A percentile compares a stretch with the other conserved stretches of the same genome.
phyloP scores from a whole-genome alignment of 2,113 vertebrate genomes.

The Petromus typicus region DNA sequence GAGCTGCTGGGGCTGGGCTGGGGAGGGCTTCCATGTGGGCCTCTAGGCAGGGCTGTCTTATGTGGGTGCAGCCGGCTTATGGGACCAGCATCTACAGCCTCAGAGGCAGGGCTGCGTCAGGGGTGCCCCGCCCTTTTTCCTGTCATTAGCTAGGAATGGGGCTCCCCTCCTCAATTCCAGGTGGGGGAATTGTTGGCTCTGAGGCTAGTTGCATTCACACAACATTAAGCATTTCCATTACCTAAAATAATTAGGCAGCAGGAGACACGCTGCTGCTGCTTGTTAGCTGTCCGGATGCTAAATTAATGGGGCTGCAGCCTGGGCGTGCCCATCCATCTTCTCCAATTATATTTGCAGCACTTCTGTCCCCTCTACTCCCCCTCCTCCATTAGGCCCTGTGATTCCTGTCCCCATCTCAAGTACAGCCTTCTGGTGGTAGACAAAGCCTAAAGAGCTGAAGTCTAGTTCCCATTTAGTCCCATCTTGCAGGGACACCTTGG shows the following conservation, averaged over 20 bases:
- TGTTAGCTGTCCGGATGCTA: slow-evolving; percentile 91
- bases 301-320: slow-evolving; percentile 90
- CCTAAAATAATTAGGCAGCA: slow-evolving; percentile 92
- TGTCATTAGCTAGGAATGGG: slow-evolving; percentile 41
- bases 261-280: slow-evolving; percentile 88
- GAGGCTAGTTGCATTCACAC: slow-evolving; percentile 88
- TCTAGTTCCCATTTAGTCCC: neutral
- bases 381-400: neutral
- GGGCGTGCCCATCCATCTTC: slow-evolving; percentile 88
- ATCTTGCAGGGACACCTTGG: slow-evolving; percentile 40
- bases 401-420: neutral
- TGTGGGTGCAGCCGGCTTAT: neutral
- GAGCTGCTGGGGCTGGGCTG: neutral
- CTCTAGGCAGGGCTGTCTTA: neutral
- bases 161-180: slow-evolving; percentile 60
- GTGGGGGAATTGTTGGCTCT: slow-evolving; percentile 82
- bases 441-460: neutral
- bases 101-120: neutral
- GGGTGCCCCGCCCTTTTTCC: neutral
- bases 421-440: neutral
- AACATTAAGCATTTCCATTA: slow-evolving; percentile 93
- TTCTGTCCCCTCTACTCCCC: slow-evolving; percentile 74
- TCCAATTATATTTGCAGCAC: slow-evolving; percentile 86
- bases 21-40: neutral
- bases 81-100: neutral